Conservation (phyloP, 2,888 invertebrate genomes). For the Labia minor region DNA sequence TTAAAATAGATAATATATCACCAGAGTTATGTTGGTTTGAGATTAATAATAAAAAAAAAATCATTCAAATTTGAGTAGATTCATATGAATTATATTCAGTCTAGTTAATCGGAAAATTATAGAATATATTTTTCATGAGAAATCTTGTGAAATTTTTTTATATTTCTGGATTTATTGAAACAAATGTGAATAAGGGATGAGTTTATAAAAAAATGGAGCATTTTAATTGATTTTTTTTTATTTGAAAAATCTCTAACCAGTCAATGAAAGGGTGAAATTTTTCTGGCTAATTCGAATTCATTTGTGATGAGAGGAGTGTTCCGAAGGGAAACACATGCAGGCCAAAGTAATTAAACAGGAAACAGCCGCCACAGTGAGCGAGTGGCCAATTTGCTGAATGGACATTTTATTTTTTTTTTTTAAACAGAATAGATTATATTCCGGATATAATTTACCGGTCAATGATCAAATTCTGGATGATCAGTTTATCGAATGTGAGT, state of each 20-base stretch:
- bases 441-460: constrained; percentile 13
- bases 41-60: no score
- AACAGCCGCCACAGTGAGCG: neutral
- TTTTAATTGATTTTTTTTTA: neutral
- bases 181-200: no score
- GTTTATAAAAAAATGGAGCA: neutral
- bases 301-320: neutral
- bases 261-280: neutral
- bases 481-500: neutral
- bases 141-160: neutral
- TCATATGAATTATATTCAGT: neutral
- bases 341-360: neutral
- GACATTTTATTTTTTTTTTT: neutral
- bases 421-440: neutral
- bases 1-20: neutral
- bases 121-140: neutral
- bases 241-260: neutral
- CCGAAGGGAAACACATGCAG: neutral
- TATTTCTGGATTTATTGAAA: neutral
- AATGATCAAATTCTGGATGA: neutral
- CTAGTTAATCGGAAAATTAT: constrained; percentile 1
- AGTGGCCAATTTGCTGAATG: constrained; percentile 13
- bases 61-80: neutral
- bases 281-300: neutral
- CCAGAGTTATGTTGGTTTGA: neutral